A percentile compares a stretch with the other conserved stretches of the same genome.
Conservation (phyloP, 37 sponge, comb jelly and placozoan species). For the Trichoplax adhaerens region DNA sequence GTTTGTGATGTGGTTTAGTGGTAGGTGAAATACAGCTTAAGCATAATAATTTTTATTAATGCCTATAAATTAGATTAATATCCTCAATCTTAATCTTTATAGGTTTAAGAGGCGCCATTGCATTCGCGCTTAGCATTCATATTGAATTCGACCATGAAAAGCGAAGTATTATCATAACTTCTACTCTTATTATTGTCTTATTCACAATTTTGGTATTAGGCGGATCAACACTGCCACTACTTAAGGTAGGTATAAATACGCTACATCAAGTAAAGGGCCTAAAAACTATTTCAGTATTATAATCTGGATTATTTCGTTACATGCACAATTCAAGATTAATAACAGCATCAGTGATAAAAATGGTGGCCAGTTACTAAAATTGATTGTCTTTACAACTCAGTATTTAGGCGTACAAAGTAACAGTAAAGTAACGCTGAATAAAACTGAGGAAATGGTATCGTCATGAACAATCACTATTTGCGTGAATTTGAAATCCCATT, state of each 20-base stretch:
- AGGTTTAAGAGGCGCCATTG: constrained; percentile 89
- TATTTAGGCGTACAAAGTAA: too few species aligned
- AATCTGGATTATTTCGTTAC: too few species aligned
- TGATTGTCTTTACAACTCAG: too few species aligned
- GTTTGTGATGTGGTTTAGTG: constrained; percentile 89
- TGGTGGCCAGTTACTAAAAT: too few species aligned
- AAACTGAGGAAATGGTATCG: too few species aligned
- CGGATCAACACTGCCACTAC: constrained; percentile 60
- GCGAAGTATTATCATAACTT: constrained; percentile 33
- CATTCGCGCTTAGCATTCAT: constrained; percentile 74
- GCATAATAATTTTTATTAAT: not conserved
- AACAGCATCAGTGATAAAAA: too few species aligned
- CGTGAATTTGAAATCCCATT: too few species aligned
- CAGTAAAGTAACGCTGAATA: too few species aligned
- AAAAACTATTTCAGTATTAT: too few species aligned
- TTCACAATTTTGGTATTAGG: constrained; percentile 76
- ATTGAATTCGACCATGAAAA: constrained; percentile 30
- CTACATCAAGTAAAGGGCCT: too few species aligned
- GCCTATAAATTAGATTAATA: not conserved
- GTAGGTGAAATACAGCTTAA: constrained; percentile 24
- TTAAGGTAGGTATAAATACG: constrained; percentile 22
- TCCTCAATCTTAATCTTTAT: not conserved
- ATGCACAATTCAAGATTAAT: too few species aligned
- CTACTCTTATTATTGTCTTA: constrained; percentile 80
- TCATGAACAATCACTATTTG: too few species aligned